These are phyloP conservation scores for Bombus difficillimus DNA, from an alignment of 1,140 invertebrate genomes.

Conservation along the genomic window DNA sequence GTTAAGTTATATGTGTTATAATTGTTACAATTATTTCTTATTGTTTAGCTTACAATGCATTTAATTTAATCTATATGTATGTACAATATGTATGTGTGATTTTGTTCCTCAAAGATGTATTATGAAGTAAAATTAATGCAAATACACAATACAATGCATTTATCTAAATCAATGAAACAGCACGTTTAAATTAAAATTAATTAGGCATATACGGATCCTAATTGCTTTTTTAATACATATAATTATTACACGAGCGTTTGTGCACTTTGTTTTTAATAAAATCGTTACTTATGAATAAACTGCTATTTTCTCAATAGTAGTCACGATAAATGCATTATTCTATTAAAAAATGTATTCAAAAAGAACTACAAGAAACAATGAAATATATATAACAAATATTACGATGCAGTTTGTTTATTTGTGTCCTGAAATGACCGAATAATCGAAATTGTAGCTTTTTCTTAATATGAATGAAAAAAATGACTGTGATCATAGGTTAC, in stretches of 20 bases:
- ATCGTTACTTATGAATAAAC: neutral
- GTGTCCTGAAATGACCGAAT: neutral
- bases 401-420: neutral
- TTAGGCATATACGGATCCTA: neutral
- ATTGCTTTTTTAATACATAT: neutral
- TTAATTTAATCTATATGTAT: constrained; percentile 34
- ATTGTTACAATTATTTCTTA: constrained; percentile 26
- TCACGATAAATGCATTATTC: constrained; percentile 29
- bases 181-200: constrained; percentile 7
- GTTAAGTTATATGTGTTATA: constrained; percentile 21
- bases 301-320: constrained; percentile 2
- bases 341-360: constrained; percentile 21
- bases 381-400: constrained; percentile 35
- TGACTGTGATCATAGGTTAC: neutral
- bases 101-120: constrained; percentile 17
- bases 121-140: constrained; percentile 5
- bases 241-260: neutral
- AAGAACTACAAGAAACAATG: neutral
- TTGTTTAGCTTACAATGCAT: neutral
- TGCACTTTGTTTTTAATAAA: neutral
- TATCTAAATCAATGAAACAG: neutral
- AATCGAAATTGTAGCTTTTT: neutral
- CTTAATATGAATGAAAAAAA: neutral
- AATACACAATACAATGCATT: constrained; percentile 6
- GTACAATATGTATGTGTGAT: constrained; percentile 4